Evolutionary conservation across 53 echinoderm and acorn worm genomes (phyloP), one percentile per base, ranked within the genome.

Genomic region (Holothuria scabra): DNA sequence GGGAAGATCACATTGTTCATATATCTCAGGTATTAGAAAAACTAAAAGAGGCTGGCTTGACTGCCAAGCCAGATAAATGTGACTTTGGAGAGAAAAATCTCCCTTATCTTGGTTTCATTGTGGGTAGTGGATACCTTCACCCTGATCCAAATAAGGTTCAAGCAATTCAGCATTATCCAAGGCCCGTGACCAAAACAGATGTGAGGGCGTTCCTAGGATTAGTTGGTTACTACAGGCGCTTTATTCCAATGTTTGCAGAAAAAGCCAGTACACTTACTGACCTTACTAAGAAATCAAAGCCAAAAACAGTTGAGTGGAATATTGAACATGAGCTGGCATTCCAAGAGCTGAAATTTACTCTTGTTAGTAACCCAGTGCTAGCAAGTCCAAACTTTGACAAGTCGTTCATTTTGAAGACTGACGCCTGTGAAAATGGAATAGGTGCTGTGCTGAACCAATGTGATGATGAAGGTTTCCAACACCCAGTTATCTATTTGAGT

Each of bases 361-460:
- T 92, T 4, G 56, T 74, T 0, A 21, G 74, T 74, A 20, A 74
- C 22, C 88, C 85, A 23, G 72, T 91, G 21, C 59, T 91, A 34
- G 23, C 38, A n/a, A 75, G 65, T 21, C 91, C 88, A 35, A 70
- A 91, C 74, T 91, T 79, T 52, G 35, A 56, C 16, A 82, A 56
- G 48, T 25, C 57, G 57, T 90, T 90, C 30, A 65, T 87, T 41
- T 59, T 90, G 9, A 85, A 90, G 31, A 84, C 87, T 34, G 93
- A 90, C 85, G 90, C 93, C 4, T 87, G 79, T n/a, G 89, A 93
- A 78, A 80, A 65, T 60, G 87, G 88, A 0, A 79, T 91, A 12
- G 88, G 88, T 11, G 91, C 85, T 46, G 88, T 91, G 12, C 44
- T 91, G 14, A 88, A 66, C 56, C 91, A 91, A 84, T 14, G n/a